Evolutionary conservation across 2,113 vertebrate species (phyloP).

Genomic region (Emydocephalus ijimae): DNA sequence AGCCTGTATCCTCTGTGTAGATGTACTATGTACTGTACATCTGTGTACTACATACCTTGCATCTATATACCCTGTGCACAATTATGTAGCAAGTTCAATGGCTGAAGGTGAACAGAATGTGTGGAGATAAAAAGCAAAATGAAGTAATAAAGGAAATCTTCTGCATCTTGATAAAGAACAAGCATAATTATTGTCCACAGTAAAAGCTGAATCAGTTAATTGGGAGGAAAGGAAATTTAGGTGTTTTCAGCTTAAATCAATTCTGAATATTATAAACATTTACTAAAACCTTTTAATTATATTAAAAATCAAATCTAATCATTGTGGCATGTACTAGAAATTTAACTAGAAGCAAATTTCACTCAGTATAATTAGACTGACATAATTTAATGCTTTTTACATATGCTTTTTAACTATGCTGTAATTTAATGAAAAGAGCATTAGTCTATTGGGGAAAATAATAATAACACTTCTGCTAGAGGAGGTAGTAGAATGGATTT

Average conservation of each 20-base stretch:
- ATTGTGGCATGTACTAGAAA: neutral
- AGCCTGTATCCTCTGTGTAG: conserved; percentile 16
- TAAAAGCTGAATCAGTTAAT: neutral
- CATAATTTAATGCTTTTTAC: conserved; percentile 21
- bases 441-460: neutral
- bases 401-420: conserved; percentile 13
- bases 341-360: conserved; percentile 30
- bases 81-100: neutral
- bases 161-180: neutral
- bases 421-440: conserved; percentile 16
- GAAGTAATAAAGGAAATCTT: conserved; percentile 4
- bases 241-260: neutral
- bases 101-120: neutral
- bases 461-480: conserved; percentile 15
- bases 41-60: neutral
- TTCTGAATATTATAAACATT: conserved; percentile 10
- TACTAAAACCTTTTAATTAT: neutral
- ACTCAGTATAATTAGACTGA: conserved; percentile 21
- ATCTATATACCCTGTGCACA: neutral
- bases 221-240: neutral
- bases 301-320: conserved; percentile 16
- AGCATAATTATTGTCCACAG: neutral
- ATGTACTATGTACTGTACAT: conserved; percentile 26
- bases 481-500: neutral
- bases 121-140: neutral